Percentiles rank a stretch among this genome's conserved stretches.
Evolutionary conservation across 2,888 invertebrate species (phyloP).

Genomic region (Dryococelus australis): DNA sequence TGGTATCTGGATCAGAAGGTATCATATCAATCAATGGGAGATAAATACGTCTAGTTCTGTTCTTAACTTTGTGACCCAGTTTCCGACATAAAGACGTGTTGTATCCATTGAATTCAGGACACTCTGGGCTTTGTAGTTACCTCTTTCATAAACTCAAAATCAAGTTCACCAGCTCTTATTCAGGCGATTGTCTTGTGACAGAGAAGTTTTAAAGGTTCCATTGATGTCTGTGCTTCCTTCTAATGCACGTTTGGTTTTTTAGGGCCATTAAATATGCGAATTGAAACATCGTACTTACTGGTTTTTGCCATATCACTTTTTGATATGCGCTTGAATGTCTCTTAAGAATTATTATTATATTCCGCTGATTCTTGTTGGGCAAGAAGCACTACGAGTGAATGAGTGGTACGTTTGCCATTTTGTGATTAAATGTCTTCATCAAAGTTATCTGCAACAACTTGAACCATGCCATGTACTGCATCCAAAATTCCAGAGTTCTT

Average conservation of each 20-base stretch:
- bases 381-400: constrained; percentile 12
- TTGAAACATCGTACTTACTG: constrained; percentile 17
- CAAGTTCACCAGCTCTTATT: constrained; percentile 6
- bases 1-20: constrained; percentile 18
- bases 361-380: constrained; percentile 7
- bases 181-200: not conserved
- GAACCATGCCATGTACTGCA: constrained; percentile 18
- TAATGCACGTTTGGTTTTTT: not conserved
- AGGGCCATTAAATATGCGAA: not conserved
- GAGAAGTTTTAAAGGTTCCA: constrained; percentile 7
- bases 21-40: constrained; percentile 5
- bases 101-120: constrained; percentile 22
- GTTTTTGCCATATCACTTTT: constrained; percentile 22
- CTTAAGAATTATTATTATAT: not conserved
- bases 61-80: constrained; percentile 6
- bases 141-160: constrained; percentile 26
- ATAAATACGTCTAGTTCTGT: constrained; percentile 8
- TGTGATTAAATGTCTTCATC: constrained; percentile 4
- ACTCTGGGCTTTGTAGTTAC: constrained; percentile 20
- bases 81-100: constrained; percentile 20
- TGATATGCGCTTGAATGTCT: constrained; percentile 13
- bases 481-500: not conserved
- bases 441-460: no score
- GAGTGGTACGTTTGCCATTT: constrained; percentile 21
- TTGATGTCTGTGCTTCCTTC: not conserved